Conservation (phyloP, 2,888 invertebrate species). For the Tortricodes alternella region DNA sequence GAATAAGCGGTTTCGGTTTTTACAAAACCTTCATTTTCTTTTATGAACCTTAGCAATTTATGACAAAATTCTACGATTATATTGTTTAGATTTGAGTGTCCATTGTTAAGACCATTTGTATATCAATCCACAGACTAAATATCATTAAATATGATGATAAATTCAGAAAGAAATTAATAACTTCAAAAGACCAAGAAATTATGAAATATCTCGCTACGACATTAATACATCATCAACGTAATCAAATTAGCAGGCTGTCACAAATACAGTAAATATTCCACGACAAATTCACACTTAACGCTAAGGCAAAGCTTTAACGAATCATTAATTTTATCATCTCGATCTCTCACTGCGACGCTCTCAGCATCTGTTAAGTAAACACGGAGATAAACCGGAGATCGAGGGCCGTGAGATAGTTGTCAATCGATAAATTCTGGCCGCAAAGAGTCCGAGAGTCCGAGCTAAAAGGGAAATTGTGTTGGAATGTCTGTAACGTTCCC, state of each 20-base stretch:
- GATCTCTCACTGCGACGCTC: conserved; percentile 7
- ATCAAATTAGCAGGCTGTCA: neutral
- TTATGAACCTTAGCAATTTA: too few relatives aligned
- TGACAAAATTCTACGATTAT: too few relatives aligned
- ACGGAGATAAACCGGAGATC: conserved; percentile 5
- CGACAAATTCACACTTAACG: neutral
- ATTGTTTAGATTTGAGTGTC: too few relatives aligned
- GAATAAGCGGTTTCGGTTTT: too few relatives aligned
- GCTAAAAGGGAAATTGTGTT: conserved; percentile 79
- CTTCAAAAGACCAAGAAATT: too few relatives aligned
- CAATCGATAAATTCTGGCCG: conserved; percentile 42
- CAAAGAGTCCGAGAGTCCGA: conserved; percentile 56
- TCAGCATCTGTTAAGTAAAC: conserved; percentile 20
- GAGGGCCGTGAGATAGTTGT: conserved; percentile 31
- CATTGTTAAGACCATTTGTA: too few relatives aligned
- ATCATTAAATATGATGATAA: too few relatives aligned
- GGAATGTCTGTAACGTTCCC: conserved; percentile 48
- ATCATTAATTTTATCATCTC: conserved; percentile 23
- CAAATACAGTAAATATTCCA: neutral
- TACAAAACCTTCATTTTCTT: too few relatives aligned
- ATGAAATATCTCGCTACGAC: too few relatives aligned
- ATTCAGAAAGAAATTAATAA: too few relatives aligned
- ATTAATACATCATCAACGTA: too few relatives aligned
- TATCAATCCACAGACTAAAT: too few relatives aligned
- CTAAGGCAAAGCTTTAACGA: conserved; percentile 1